Conservation (phyloP, 2,113 vertebrate species). For the Cottus gobio region DNA sequence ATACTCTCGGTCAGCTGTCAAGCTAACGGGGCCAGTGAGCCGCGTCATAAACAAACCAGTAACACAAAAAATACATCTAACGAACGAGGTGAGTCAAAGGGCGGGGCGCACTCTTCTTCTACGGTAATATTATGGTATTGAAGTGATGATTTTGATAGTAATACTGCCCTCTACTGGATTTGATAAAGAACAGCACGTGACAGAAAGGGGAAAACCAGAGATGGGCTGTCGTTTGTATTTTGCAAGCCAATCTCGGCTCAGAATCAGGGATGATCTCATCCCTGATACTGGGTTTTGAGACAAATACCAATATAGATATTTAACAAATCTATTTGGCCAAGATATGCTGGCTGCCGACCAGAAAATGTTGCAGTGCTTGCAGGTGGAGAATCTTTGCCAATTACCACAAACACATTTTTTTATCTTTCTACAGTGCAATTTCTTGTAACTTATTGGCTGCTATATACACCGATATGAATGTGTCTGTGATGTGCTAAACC, state of each 20-base stretch:
- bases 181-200: neutral
- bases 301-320: neutral
- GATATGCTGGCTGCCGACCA: neutral
- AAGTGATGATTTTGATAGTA: too few species aligned
- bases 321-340: neutral
- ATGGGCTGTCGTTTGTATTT: neutral
- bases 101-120: constrained; percentile 66
- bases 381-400: neutral
- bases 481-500: neutral
- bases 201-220: neutral
- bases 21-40: constrained; percentile 9
- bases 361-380: neutral
- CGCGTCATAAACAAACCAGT: constrained; percentile 63
- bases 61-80: constrained; percentile 28
- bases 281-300: neutral
- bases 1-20: constrained; percentile 24
- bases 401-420: neutral
- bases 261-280: too few species aligned
- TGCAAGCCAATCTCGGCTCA: too few species aligned
- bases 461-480: neutral
- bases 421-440: neutral
- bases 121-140: neutral
- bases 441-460: neutral
- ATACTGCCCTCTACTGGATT: constrained; percentile 22
- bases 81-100: constrained; percentile 51